These are phyloP conservation scores for Melieria picta DNA, from an alignment of 2,888 invertebrate species.

Conservation along the genomic window DNA sequence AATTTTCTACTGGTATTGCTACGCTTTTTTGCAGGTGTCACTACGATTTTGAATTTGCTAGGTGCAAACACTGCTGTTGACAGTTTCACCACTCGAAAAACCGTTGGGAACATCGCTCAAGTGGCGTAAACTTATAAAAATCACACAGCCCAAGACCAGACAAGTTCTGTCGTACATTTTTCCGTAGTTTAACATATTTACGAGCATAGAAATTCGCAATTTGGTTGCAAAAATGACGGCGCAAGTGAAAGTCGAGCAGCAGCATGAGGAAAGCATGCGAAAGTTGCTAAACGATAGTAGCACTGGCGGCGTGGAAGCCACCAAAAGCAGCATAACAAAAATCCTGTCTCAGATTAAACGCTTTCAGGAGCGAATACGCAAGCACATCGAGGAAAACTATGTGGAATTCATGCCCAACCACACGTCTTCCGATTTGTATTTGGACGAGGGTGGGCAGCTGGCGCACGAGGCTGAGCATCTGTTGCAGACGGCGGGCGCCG, in stretches of 20 bases:
- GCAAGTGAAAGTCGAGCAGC: background rate
- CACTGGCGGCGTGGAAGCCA: constrained; percentile 44
- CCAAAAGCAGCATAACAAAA: constrained; percentile 56
- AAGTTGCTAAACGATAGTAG: constrained; percentile 13
- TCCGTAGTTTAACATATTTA: background rate
- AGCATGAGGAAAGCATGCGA: constrained; percentile 6
- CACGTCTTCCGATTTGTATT: constrained; percentile 57
- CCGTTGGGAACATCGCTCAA: background rate
- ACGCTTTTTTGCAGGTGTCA: too few species aligned
- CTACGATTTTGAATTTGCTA: too few species aligned
- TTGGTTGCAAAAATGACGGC: background rate
- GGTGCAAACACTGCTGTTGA: background rate
- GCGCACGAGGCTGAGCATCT: constrained; percentile 56
- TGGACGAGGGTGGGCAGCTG: constrained; percentile 58
- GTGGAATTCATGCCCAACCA: constrained; percentile 61
- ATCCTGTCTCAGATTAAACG: constrained; percentile 58
- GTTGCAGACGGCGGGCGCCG: constrained; percentile 68
- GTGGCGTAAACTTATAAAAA: background rate
- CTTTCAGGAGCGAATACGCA: constrained; percentile 60
- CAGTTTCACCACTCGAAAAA: background rate
- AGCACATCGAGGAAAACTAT: constrained; percentile 63
- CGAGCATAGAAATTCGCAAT: background rate
- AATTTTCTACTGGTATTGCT: too few species aligned
- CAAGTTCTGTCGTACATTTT: background rate
- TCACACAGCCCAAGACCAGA: background rate